phyloP scores from a whole-genome alignment of 2,888 invertebrate genomes.

The Siphonodentalium dalli region DNA sequence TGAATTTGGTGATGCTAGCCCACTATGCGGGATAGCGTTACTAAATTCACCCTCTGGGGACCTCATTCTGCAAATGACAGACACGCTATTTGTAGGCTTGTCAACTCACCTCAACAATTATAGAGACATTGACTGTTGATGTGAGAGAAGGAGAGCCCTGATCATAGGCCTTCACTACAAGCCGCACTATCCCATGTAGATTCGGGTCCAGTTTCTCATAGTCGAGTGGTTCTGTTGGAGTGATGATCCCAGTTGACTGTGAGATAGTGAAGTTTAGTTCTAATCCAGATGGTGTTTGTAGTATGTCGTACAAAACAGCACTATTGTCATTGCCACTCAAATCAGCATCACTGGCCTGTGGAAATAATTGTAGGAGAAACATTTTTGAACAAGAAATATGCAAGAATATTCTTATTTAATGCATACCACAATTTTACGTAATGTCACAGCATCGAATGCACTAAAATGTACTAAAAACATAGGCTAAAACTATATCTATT shows the following conservation, averaged over 20 bases:
- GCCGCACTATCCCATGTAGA: conserved; percentile 38
- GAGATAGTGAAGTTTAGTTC: conserved; percentile 71
- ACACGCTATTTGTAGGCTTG: too few species aligned
- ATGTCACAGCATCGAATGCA: too few species aligned
- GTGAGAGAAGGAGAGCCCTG: conserved; percentile 43
- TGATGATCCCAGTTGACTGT: conserved; percentile 71
- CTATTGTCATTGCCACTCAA: conserved; percentile 66
- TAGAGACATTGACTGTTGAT: conserved; percentile 50
- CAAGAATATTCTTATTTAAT: too few species aligned
- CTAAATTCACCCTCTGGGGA: too few species aligned
- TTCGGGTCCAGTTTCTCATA: conserved; percentile 48
- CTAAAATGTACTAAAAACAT: too few species aligned
- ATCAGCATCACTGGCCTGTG: conserved; percentile 78
- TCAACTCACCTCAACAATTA: conserved; percentile 72
- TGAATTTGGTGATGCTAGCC: too few species aligned
- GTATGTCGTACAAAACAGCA: conserved; percentile 46
- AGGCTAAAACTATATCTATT: too few species aligned
- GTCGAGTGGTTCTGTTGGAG: conserved; percentile 49
- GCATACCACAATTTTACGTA: not conserved
- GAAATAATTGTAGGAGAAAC: conserved; percentile 1
- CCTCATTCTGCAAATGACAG: too few species aligned
- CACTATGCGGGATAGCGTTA: too few species aligned
- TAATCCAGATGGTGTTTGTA: conserved; percentile 36
- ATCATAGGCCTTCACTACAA: conserved; percentile 52
- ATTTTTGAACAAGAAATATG: conserved; percentile 5